Evolutionary conservation across 2,888 invertebrate species (phyloP).

Genomic region (Drosophila paramelanica): DNA sequence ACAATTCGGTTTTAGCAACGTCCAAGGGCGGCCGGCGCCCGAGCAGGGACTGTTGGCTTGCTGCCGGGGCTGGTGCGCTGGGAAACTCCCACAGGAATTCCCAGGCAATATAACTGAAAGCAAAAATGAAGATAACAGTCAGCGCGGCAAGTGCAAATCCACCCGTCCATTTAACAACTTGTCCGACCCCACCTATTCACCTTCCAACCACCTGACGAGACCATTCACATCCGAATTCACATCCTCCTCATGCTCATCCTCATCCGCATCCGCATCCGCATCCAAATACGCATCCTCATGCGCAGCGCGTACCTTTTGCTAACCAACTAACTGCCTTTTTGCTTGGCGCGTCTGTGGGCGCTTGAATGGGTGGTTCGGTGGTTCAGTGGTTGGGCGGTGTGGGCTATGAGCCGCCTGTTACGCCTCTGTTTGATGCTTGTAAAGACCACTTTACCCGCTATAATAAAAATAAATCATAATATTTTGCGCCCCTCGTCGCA

Average conservation of each 20-base stretch:
- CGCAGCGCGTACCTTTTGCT: slow-evolving; percentile 54
- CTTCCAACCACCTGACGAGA: slow-evolving; percentile 49
- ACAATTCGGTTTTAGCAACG: slow-evolving; percentile 69
- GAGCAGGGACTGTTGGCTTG: slow-evolving; percentile 21
- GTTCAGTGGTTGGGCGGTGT: slow-evolving; percentile 7
- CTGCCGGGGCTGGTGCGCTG: slow-evolving; percentile 20
- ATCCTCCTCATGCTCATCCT: slow-evolving; percentile 15
- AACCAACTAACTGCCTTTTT: slow-evolving; percentile 80
- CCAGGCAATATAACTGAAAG: slow-evolving; percentile 83
- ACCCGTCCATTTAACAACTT: slow-evolving; percentile 84
- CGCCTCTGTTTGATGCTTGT: slow-evolving; percentile 80
- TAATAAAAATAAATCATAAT: slow-evolving; percentile 85
- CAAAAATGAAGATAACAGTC: slow-evolving; percentile 83
- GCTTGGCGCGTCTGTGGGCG: slow-evolving; percentile 61
- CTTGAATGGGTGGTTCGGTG: slow-evolving; percentile 24
- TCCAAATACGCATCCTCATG: slow-evolving; percentile 29
- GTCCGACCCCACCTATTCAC: slow-evolving; percentile 17
- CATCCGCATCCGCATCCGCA: slow-evolving; percentile 23
- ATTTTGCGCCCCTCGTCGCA: slow-evolving; percentile 68
- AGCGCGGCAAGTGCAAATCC: slow-evolving; percentile 83
- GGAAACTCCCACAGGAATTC: slow-evolving; percentile 81
- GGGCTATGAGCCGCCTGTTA: slow-evolving; percentile 29
- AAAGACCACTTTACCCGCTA: slow-evolving; percentile 84
- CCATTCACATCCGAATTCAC: slow-evolving; percentile 26
- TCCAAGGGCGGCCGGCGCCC: not conserved